Evolutionary conservation across 2,888 invertebrate genomes (phyloP).

Genomic region (Notocelia uddmanniana): DNA sequence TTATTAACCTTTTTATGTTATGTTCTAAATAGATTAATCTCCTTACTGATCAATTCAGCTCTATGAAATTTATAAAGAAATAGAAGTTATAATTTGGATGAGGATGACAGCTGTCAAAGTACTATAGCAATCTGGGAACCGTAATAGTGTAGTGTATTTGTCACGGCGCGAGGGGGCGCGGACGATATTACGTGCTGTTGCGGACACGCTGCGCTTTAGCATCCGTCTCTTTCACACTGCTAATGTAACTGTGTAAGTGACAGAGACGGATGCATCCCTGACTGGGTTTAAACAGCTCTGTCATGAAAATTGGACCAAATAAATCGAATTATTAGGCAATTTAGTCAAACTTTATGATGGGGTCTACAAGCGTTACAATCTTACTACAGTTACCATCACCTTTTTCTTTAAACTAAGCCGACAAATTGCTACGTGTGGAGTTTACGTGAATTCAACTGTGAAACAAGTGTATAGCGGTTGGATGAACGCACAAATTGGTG

Average conservation of each 20-base stretch:
- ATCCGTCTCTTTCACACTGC: constrained; percentile 9
- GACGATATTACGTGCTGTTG: constrained; percentile 76
- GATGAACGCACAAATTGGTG: neutral
- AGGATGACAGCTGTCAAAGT: constrained; percentile 4
- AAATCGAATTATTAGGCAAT: neutral
- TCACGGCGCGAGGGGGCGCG: constrained; percentile 61
- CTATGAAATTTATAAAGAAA: too few relatives aligned
- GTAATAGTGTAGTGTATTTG: constrained; percentile 44
- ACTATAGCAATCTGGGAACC: neutral
- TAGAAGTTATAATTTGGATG: too few relatives aligned
- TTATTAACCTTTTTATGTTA: neutral
- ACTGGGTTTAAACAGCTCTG: neutral
- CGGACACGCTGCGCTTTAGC: constrained; percentile 45
- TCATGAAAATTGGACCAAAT: neutral
- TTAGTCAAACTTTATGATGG: neutral
- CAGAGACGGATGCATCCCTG: constrained; percentile 1
- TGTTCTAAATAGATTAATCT: too few relatives aligned
- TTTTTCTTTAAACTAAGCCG: neutral
- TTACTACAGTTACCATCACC: neutral
- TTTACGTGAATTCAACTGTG: neutral
- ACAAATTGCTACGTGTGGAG: neutral
- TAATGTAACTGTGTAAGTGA: neutral
- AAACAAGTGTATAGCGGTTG: neutral
- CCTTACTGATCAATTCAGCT: too few relatives aligned
- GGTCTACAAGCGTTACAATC: neutral